Evolutionary conservation across 2,888 invertebrate genomes (phyloP), one percentile per base, ranked within the genome.

Genomic region (Parnassius orleans): DNA sequence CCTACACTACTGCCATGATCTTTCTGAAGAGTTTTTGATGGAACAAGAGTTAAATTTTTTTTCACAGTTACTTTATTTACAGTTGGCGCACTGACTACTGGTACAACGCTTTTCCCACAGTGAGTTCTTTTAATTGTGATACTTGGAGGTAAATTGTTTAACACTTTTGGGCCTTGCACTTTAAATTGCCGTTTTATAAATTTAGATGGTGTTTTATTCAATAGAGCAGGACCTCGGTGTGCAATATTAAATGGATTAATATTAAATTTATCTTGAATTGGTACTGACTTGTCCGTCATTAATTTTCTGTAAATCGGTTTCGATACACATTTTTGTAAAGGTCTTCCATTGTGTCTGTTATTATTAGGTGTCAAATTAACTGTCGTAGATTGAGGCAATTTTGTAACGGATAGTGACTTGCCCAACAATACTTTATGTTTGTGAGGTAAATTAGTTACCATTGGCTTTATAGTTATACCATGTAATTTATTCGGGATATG

Each of bases 401-500:
- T 59, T 5, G 51, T 24, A 11, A 52, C 43, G 1, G 44, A 15
- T 46, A 48, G 2, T 3, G 44, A 19, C 10, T 71, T 70, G 63
- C 74, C 76, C 14, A 73, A 72, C 11, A 74, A 53, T 57, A 66
- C 65, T 64, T 76, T 77, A 1, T 71, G 65, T 41, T 73, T 58
- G 47, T 65, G 53, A 15, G 66, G 44, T 43, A 68, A 9, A 60
- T 67, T 70, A 33, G 65, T 51, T 65, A 75, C 80, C 2, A 77
- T 64, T 50, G 81, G 79, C 66, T 80, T 83, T 61, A 87, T 84
- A 47, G 82, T 82, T 3, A 86, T 66, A 52, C 77, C 84, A 59
- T 76, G 77, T 14, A 83, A 65, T 57, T 79, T 81, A 24, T 68
- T 74, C 15, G 90, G 90, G 65, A 91, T 87, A 64, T 83, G 83